Evolutionary conservation across 2,888 invertebrate genomes (phyloP), one percentile per base, ranked within the genome.

Genomic region (Caenorhabditis imperialis): DNA sequence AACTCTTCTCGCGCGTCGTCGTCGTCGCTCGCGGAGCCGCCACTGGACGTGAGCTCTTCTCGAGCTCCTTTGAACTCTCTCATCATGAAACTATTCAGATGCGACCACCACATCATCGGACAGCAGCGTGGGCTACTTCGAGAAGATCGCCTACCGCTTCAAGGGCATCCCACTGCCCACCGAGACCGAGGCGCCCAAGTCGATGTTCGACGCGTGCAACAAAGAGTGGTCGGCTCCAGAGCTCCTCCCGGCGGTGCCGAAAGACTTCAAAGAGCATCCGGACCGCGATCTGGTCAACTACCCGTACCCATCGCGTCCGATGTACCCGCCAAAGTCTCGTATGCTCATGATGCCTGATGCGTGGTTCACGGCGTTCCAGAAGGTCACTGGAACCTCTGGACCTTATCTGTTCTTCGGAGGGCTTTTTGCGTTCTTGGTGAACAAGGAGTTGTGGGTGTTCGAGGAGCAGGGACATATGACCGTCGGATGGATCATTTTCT

Each of bases 291-390:
- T 92, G 79, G 91, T 91, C 75, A 93, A 93, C 89, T 93, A 92
- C 89, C 93, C 94, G 16, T 91, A 93, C 45, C 92, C 92, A 0
- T 89, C 92, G 58, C 91, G 93, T 78, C 91, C 91, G 18, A 92
- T 92, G 76, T 90, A 92, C 79, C 92, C 93, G n/a, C 92, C 93
- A 65, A 90, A 90, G 82, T 94, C 94, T 65, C 92, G 96, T 58
- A 89, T 95, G 85, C 94, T 94, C 45, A 94, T 96, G 88, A 86
- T 99, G 80, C 98, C 98, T 38, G 96, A 97, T 84, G 93, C 94
- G 90, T 98, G 96, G 96, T 98, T 96, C 91, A 80, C 93, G 83
- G 92, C 94, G 86, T 94, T 99, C 90, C 95, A 99, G 89, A 92
- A 93, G 79, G 97, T 97, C 90, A 97, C 97, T 81, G 93, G 93